Evolutionary conservation across 2,113 vertebrate species (phyloP).

Genomic region (Dicrurus megarhynchus): DNA sequence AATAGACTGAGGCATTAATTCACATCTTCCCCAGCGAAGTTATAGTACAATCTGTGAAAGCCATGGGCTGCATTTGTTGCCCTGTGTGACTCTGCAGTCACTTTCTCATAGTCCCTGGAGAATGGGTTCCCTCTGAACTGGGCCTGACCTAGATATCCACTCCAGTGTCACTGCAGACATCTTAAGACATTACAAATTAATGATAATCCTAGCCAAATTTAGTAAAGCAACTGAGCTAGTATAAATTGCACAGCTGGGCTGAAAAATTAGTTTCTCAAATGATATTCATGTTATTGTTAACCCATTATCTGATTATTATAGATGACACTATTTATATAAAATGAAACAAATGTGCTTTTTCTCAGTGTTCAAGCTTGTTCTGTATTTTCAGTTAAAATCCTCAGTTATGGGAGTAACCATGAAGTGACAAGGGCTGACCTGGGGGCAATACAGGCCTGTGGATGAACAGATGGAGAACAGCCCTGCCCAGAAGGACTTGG

Average conservation of each 20-base stretch:
- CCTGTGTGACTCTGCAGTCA: background rate
- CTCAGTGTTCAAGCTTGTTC: background rate
- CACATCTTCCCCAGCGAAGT: background rate
- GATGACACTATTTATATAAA: background rate
- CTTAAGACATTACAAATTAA: background rate
- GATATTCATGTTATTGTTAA: background rate
- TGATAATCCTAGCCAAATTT: background rate
- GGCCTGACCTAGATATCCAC: background rate
- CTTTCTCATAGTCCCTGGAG: background rate
- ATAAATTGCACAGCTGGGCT: background rate
- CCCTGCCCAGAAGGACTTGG: background rate
- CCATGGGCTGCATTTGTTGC: background rate
- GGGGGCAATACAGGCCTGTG: background rate
- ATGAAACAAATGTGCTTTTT: background rate
- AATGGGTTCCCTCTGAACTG: background rate
- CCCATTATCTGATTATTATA: background rate
- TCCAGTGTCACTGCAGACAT: background rate
- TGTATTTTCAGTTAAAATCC: background rate
- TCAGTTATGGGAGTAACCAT: background rate
- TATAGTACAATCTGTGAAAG: background rate
- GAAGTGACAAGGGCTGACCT: background rate
- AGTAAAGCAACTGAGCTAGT: background rate
- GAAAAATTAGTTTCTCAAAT: slow-evolving; percentile 8
- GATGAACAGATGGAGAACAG: background rate
- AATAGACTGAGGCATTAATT: background rate